These are phyloP conservation scores for Acanthosoma haemorrhoidale DNA, from an alignment of 2,888 invertebrate species.

Conservation along the genomic window DNA sequence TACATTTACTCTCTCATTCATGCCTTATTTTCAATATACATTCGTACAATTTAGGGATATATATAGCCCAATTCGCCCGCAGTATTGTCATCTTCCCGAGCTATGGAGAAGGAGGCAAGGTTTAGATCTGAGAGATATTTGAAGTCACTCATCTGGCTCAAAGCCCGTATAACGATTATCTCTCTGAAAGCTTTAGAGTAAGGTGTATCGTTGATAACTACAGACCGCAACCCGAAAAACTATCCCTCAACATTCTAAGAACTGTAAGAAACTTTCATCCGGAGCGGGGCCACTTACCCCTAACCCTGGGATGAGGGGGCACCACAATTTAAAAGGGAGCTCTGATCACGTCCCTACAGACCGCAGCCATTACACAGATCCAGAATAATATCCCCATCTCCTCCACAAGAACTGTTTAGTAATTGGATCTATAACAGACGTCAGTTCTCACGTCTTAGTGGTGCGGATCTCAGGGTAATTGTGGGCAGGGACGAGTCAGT, in stretches of 20 bases:
- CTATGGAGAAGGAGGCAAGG: too few relatives aligned
- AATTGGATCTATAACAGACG: conserved; percentile 9
- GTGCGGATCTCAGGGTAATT: conserved; percentile 4
- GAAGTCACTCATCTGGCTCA: too few relatives aligned
- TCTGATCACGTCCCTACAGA: conserved; percentile 9
- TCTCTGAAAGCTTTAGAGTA: too few relatives aligned
- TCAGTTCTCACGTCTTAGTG: conserved; percentile 12
- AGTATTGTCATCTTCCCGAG: too few relatives aligned
- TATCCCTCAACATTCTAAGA: background rate
- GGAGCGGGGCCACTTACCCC: background rate
- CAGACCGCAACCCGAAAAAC: too few relatives aligned
- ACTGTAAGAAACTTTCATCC: background rate
- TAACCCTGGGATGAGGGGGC: background rate
- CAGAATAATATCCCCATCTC: background rate
- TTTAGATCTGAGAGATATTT: too few relatives aligned
- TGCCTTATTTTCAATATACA: too few relatives aligned
- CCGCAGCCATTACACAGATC: conserved; percentile 8
- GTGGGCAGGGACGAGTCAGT: background rate
- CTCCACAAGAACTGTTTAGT: conserved; percentile 9
- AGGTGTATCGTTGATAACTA: too few relatives aligned
- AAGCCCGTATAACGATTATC: too few relatives aligned
- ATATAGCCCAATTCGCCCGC: too few relatives aligned
- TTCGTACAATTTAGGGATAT: too few relatives aligned
- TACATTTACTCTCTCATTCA: too few relatives aligned
- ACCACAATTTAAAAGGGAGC: conserved; percentile 6